phyloP scores from a whole-genome alignment of 2,888 invertebrate species.

The Melikaiella ostensackeni region DNA sequence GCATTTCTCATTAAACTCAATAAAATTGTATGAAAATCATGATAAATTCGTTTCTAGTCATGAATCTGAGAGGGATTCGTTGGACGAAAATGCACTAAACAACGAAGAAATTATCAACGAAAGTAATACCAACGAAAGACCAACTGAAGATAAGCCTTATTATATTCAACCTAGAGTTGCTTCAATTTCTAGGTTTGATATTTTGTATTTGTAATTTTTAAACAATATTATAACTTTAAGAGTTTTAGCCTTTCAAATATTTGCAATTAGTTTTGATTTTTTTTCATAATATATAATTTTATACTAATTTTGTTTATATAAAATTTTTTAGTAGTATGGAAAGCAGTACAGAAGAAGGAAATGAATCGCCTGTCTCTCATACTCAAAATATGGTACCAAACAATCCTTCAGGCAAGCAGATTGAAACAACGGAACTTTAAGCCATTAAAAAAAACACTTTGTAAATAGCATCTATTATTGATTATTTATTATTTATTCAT shows the following conservation, averaged over 20 bases:
- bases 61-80: conserved; percentile 88
- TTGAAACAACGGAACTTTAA: conserved; percentile 73
- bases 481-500: conserved; percentile 21
- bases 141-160: conserved; percentile 70
- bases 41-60: conserved; percentile 76
- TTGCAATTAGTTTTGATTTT: not conserved
- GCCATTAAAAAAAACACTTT: conserved; percentile 40
- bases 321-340: conserved; percentile 62
- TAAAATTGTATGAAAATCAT: not conserved
- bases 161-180: conserved; percentile 70
- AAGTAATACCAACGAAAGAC: conserved; percentile 68
- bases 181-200: conserved; percentile 71
- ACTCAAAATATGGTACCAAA: conserved; percentile 68
- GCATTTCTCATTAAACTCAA: too few species aligned
- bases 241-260: too few species aligned
- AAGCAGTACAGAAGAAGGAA: conserved; percentile 65
- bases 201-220: not conserved
- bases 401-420: conserved; percentile 72
- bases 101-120: conserved; percentile 76
- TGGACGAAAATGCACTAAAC: conserved; percentile 88
- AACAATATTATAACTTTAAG: too few species aligned
- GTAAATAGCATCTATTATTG: conserved; percentile 6
- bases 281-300: conserved; percentile 35
- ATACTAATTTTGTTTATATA: conserved; percentile 51
- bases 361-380: conserved; percentile 60